A percentile compares a stretch with the other conserved stretches of the same genome.
Conservation (phyloP, 2,797 vertebrate genomes). For the Coregonus sp. region DNA sequence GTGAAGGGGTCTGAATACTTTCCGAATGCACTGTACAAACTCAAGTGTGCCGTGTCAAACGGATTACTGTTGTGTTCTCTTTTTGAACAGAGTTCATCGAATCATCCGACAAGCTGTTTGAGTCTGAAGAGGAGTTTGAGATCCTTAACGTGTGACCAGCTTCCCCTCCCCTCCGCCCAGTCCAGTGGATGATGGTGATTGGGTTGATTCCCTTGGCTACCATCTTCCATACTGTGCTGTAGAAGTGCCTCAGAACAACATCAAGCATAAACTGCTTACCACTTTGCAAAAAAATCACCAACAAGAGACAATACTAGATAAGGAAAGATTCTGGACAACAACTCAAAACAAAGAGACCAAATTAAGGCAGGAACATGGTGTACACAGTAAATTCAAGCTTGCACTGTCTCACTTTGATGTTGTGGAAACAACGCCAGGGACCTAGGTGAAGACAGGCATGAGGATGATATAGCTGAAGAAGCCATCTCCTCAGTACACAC, state of each 20-base stretch:
- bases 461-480: constrained; percentile 14
- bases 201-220: background rate
- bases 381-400: background rate
- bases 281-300: constrained; percentile 36
- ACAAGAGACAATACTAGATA: background rate
- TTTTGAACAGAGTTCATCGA: constrained; percentile 81
- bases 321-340: constrained; percentile 4
- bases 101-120: constrained; percentile 84
- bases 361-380: background rate
- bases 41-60: background rate
- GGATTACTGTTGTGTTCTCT: constrained; percentile 11
- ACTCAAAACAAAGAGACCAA: background rate
- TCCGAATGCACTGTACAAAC: no score
- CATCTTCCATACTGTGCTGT: background rate
- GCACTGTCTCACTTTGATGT: constrained; percentile 13
- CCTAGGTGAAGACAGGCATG: constrained; percentile 18
- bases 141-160: constrained; percentile 80
- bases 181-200: background rate
- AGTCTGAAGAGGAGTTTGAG: constrained; percentile 88
- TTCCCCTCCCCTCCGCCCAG: background rate
- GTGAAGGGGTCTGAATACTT: no score
- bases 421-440: constrained; percentile 30
- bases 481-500: constrained; percentile 24
- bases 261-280: constrained; percentile 37
- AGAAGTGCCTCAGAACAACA: constrained; percentile 58